phyloP scores from a whole-genome alignment of 1,140 invertebrate genomes.

The Steinernema feltiae region DNA sequence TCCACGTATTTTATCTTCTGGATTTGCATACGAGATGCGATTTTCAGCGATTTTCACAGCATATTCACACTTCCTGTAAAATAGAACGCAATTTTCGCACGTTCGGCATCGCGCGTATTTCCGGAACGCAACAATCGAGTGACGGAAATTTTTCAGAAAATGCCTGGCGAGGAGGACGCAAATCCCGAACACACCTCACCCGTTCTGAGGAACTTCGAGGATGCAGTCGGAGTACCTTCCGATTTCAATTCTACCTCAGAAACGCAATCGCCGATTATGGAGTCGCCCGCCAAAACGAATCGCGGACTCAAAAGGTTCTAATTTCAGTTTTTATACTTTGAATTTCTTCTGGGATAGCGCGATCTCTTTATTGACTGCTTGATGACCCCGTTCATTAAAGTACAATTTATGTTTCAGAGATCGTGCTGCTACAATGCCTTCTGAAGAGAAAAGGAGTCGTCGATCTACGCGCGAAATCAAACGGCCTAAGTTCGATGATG shows the following conservation, averaged over 20 bases:
- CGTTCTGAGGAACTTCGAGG: neutral
- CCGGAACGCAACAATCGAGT: no score
- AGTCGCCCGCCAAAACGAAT: neutral
- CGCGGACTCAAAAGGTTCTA: neutral
- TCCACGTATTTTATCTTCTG: no score
- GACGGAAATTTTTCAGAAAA: neutral
- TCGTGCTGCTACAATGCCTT: neutral
- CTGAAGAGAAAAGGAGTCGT: conserved; percentile 20
- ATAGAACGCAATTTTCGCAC: neutral
- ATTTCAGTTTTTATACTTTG: neutral
- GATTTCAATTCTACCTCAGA: no score
- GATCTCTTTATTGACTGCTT: no score
- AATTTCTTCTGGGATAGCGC: no score
- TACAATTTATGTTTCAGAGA: no score
- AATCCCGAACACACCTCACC: neutral
- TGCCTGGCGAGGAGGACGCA: neutral
- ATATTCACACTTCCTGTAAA: no score
- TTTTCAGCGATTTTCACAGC: no score
- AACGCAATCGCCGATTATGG: neutral
- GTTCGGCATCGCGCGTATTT: neutral
- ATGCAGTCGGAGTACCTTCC: no score
- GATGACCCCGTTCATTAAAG: no score
- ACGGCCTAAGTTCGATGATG: conserved; percentile 89
- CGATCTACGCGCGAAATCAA: conserved; percentile 85
- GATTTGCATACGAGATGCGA: no score